These are phyloP conservation scores for Chymomyza fuscimana DNA, from an alignment of 2,888 invertebrate genomes.

Conservation along the genomic window DNA sequence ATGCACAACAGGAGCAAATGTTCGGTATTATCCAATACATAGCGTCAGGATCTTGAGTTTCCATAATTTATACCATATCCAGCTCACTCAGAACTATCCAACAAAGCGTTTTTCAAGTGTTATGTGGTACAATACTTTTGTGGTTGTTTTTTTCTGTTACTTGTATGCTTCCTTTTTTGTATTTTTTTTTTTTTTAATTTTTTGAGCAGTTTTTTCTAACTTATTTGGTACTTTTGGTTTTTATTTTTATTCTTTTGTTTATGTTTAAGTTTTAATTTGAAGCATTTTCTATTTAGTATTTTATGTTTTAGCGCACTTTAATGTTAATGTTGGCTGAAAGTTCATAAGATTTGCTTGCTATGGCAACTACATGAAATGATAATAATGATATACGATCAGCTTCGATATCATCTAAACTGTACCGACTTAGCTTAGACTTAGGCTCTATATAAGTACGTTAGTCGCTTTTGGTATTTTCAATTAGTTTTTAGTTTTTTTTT, in stretches of 20 bases:
- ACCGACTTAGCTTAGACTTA: background rate
- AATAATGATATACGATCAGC: background rate
- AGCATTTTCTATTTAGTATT: slow-evolving; percentile 24
- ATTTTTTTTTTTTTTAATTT: slow-evolving; percentile 12
- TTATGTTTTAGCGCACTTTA: slow-evolving; percentile 48
- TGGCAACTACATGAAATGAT: slow-evolving; percentile 7
- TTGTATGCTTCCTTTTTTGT: background rate
- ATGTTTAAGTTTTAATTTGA: slow-evolving; percentile 42
- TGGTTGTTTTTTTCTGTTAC: slow-evolving; percentile 28
- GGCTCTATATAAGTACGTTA: slow-evolving; percentile 14
- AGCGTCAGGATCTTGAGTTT: slow-evolving; percentile 38
- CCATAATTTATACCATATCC: slow-evolving; percentile 14
- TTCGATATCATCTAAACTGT: background rate
- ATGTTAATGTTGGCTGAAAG: background rate
- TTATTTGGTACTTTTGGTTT: slow-evolving; percentile 56
- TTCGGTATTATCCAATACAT: slow-evolving; percentile 31
- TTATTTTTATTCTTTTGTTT: slow-evolving; percentile 45
- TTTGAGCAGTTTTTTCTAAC: slow-evolving; percentile 68
- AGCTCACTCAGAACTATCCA: slow-evolving; percentile 44
- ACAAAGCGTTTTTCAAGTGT: slow-evolving; percentile 60
- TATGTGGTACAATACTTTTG: slow-evolving; percentile 49
- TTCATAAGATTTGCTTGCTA: slow-evolving; percentile 4
- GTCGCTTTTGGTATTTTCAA: slow-evolving; percentile 48
- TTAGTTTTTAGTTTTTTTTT: slow-evolving; percentile 28
- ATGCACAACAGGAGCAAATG: slow-evolving; percentile 66